phyloP scores from a whole-genome alignment of 2,797 vertebrate genomes.

The Centroberyx gerrardi region DNA sequence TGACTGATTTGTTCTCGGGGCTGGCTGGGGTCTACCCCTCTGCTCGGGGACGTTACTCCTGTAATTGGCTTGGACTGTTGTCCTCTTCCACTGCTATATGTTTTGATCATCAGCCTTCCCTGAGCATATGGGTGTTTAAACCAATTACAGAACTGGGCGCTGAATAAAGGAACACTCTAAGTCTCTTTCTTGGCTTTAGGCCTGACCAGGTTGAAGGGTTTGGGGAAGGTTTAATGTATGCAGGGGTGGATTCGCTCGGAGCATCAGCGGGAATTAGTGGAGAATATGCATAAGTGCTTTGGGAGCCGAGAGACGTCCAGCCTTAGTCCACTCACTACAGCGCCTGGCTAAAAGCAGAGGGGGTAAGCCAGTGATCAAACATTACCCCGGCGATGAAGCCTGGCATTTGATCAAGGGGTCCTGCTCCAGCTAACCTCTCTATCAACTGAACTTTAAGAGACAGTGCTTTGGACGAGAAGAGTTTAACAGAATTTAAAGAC shows the following conservation, averaged over 20 bases:
- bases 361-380: conserved; percentile 20
- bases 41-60: conserved; percentile 14
- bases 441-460: conserved; percentile 19
- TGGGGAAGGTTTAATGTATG: conserved; percentile 39
- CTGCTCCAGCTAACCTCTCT: background rate
- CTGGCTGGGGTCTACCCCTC: background rate
- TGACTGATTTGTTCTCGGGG: conserved; percentile 14
- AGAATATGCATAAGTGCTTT: conserved; percentile 44
- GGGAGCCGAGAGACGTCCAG: conserved; percentile 15
- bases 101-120: conserved; percentile 64
- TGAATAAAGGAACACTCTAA: conserved; percentile 58
- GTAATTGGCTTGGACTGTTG: conserved; percentile 63
- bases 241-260: conserved; percentile 9
- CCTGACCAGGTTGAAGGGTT: conserved; percentile 45
- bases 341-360: conserved; percentile 14
- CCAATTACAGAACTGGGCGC: conserved; percentile 44
- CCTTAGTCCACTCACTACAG: conserved; percentile 8
- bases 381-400: conserved; percentile 7
- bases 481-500: background rate
- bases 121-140: conserved; percentile 68
- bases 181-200: conserved; percentile 45
- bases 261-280: conserved; percentile 12
- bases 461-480: background rate
- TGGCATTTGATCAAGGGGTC: background rate
- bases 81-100: conserved; percentile 48